Evolutionary conservation across 2,797 vertebrate species (phyloP).

Genomic region (Urocyon cinereoargenteus): DNA sequence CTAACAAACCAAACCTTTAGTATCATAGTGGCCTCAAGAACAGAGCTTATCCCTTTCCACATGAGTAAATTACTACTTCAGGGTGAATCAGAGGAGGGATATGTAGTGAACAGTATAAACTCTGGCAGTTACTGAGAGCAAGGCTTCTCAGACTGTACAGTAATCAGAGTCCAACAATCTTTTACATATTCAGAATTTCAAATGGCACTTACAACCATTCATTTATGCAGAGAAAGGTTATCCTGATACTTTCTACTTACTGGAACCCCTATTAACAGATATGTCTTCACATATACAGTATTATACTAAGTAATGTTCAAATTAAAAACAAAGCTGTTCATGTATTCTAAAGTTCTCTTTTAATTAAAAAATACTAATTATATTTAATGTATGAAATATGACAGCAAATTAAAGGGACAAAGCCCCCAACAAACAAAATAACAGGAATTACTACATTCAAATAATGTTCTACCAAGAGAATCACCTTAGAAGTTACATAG

Average conservation of each 20-base stretch:
- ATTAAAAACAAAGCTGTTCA: not conserved
- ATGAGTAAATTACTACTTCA: not conserved
- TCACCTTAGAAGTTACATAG: not conserved
- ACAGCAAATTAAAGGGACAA: not conserved
- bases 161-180: not conserved
- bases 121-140: not conserved
- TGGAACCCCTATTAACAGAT: not conserved
- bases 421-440: not conserved
- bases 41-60: not conserved
- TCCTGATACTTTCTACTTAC: not conserved
- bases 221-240: not conserved
- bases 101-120: not conserved
- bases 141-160: not conserved
- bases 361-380: not conserved
- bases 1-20: not conserved
- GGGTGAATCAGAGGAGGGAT: not conserved
- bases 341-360: not conserved
- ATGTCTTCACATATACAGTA: not conserved
- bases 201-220: not conserved
- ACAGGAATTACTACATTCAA: conserved; percentile 1
- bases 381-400: not conserved
- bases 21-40: not conserved
- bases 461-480: conserved; percentile 37
- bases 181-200: not conserved
- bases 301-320: not conserved